Evolutionary conservation across 2,797 vertebrate species (phyloP).

Genomic region (Gallinago nigripennis): DNA sequence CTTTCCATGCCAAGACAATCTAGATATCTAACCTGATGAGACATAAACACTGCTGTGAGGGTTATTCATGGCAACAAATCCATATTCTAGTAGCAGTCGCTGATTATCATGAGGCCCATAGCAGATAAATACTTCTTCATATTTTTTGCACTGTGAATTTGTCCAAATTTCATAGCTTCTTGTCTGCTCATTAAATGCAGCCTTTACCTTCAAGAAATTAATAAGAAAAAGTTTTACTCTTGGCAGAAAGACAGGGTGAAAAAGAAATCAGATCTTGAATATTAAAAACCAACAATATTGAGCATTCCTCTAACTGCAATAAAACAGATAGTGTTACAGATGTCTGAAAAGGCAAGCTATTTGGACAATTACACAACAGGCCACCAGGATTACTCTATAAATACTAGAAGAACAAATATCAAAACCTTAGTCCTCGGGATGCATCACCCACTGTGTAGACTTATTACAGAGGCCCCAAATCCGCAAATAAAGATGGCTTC

Average conservation of each 20-base stretch:
- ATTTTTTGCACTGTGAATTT: conserved; percentile 64
- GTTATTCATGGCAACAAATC: conserved; percentile 84
- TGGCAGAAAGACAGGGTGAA: background rate
- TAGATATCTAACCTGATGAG: conserved; percentile 76
- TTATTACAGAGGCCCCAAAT: background rate
- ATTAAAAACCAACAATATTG: background rate
- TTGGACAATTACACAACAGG: background rate
- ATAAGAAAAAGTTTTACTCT: background rate
- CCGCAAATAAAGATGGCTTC: background rate
- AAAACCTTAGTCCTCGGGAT: background rate
- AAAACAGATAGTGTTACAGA: background rate
- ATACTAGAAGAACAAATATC: background rate
- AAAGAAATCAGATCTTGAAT: background rate
- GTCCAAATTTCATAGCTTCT: conserved; percentile 87
- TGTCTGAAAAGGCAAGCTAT: background rate
- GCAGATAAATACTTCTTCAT: conserved; percentile 89
- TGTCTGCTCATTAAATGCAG: conserved; percentile 81
- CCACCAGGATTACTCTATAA: background rate
- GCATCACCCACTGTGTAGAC: background rate
- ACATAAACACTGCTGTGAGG: conserved; percentile 89
- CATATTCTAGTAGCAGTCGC: conserved; percentile 91
- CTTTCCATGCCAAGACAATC: background rate
- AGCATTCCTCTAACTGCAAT: background rate
- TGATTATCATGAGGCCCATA: conserved; percentile 94
- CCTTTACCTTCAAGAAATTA: conserved; percentile 81